Conservation (phyloP, 2,113 vertebrate species). For the Caretta caretta region DNA sequence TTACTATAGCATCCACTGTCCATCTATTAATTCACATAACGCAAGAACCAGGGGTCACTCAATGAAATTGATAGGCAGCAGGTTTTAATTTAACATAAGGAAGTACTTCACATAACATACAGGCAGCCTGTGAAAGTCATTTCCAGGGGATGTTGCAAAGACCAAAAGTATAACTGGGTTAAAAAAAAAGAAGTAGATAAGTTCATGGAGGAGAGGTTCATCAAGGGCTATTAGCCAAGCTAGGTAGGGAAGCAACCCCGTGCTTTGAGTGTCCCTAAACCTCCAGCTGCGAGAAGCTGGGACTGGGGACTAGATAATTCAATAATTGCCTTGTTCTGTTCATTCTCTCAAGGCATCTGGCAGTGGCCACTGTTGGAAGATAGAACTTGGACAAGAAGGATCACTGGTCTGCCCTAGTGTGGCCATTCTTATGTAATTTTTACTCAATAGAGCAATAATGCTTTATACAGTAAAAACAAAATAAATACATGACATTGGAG, state of each 20-base stretch:
- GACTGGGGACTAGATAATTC: background rate
- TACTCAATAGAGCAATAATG: no score
- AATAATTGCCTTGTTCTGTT: background rate
- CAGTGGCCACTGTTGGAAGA: no score
- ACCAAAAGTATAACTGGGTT: background rate
- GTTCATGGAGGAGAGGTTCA: background rate
- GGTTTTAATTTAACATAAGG: background rate
- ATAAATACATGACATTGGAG: no score
- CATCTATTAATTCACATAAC: background rate
- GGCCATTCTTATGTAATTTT: no score
- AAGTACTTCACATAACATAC: background rate
- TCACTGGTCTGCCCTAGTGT: no score
- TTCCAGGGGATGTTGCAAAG: background rate
- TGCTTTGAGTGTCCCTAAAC: background rate
- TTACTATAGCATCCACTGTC: background rate
- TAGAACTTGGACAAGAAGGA: no score
- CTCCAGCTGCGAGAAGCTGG: background rate
- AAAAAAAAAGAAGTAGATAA: background rate
- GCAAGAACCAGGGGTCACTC: background rate
- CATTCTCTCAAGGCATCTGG: background rate
- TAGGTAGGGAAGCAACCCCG: background rate
- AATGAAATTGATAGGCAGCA: background rate
- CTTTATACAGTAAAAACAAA: no score
- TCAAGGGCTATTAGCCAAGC: background rate
- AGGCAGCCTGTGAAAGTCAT: background rate